Conservation (phyloP, 2,113 vertebrate genomes). For the Siphamia tubifer region DNA sequence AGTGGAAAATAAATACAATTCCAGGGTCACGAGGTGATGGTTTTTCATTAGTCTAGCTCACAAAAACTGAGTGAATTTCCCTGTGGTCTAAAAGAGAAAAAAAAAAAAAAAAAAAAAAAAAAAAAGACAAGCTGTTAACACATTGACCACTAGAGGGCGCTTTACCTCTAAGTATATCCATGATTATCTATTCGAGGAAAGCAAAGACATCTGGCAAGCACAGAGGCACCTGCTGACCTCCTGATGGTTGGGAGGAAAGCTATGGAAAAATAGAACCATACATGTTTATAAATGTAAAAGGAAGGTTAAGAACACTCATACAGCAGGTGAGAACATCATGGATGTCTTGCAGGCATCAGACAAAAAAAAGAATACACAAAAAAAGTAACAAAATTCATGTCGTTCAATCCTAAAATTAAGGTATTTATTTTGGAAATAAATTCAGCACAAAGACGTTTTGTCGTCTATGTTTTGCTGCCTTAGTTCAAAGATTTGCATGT, state of each 20-base stretch:
- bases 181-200: neutral
- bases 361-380: neutral
- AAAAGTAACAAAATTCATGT: no score
- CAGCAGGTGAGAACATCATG: slow-evolving; percentile 28
- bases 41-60: neutral
- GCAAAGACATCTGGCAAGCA: slow-evolving; percentile 43
- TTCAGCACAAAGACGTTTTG: no score
- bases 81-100: neutral
- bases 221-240: slow-evolving; percentile 66
- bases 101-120: no score
- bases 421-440: slow-evolving; percentile 8
- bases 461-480: slow-evolving; percentile 11
- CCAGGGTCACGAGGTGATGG: no score
- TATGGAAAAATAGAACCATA: slow-evolving; percentile 28
- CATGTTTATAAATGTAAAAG: slow-evolving; percentile 31
- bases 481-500: no score
- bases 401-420: no score
- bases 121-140: no score
- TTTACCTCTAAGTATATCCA: slow-evolving; percentile 20
- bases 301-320: neutral
- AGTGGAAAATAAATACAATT: no score
- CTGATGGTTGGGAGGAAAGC: slow-evolving; percentile 26
- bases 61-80: neutral
- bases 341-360: no score
- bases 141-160: slow-evolving; percentile 49